These are phyloP conservation scores for Paguma larvata DNA, from an alignment of 2,797 vertebrate genomes.

Conservation along the genomic window DNA sequence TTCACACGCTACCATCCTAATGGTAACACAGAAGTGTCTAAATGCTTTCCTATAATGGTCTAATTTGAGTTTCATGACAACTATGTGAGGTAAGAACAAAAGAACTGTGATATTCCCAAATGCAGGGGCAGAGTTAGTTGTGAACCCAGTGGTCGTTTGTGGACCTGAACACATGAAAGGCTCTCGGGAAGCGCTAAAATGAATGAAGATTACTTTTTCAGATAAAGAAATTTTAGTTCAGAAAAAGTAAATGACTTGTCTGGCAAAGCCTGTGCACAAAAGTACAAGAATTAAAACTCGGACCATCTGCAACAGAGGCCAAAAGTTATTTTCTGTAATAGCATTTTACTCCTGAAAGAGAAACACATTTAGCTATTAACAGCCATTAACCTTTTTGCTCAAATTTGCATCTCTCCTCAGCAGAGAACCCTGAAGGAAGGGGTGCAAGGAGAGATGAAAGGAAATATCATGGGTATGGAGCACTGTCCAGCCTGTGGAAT, in stretches of 20 bases:
- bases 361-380: slow-evolving; percentile 72
- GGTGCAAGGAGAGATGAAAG: slow-evolving; percentile 49
- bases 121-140: neutral
- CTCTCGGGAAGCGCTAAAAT: slow-evolving; percentile 49
- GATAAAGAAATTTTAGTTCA: slow-evolving; percentile 45
- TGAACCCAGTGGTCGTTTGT: slow-evolving; percentile 21
- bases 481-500: neutral
- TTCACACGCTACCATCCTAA: neutral
- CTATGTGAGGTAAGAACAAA: slow-evolving; percentile 59
- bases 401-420: slow-evolving; percentile 66
- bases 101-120: slow-evolving; percentile 48
- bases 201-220: slow-evolving; percentile 57
- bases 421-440: slow-evolving; percentile 37
- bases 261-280: slow-evolving; percentile 32
- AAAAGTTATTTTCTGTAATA: slow-evolving; percentile 51
- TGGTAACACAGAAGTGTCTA: neutral
- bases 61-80: slow-evolving; percentile 52
- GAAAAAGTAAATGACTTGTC: slow-evolving; percentile 45
- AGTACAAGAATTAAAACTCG: slow-evolving; percentile 73
- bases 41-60: slow-evolving; percentile 20
- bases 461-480: neutral
- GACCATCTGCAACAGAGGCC: slow-evolving; percentile 45
- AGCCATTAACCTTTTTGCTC: slow-evolving; percentile 68
- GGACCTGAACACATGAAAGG: slow-evolving; percentile 32
- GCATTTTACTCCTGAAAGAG: slow-evolving; percentile 67